Base-by-base conservation (phyloP, 2,888 invertebrate genomes). In the Ophion ellenae region DNA sequence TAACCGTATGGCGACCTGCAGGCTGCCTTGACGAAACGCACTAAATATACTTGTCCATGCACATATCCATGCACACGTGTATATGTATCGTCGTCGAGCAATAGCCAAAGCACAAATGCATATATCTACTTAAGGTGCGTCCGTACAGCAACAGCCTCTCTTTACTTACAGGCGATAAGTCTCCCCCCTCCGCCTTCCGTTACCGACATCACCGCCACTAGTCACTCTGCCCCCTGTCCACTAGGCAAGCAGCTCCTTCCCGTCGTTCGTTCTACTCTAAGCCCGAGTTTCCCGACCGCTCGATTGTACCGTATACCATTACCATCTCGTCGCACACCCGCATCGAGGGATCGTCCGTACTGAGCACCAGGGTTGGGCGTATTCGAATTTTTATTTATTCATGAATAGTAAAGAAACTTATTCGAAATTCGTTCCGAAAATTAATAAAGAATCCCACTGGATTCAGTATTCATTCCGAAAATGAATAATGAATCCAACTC, bases 101-200 rank as follows among this genome's bases (percentile, higher is more conserved):
- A 76, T 53, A 64, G 66, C 81, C 64, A 32, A 71, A 63, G 64
- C 71, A 17, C 64, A 63, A 64, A 79, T 32, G 61, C 64, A 73
- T 80, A 77, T 71, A 86, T 83, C 73, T 81, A 83, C 85, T 83
- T 83, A 81, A 86, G 86, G 81, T 81, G 86, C 83, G 86, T 81
- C 81, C 53, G 63, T 76, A 70, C 24, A 64, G 75, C 75, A 75
- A 81, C 73, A 76, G 81, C 61, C 82, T 77, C 77, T 77, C 76
- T 57, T 71, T 75, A 78, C 78, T 74, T 67, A 61, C 69, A 7
- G 57, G 45, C 67, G 28, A 59, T 53, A 53, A 53, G 53, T 53
- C 53, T 53, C 53, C 74, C 80, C 45, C 59, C 73, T 73, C 73
- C 47, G 59, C 11, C 47, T 9, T 47, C 53, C 14, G 17, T 53